Conservation (phyloP, 92 coral and sea anemone species). For the Bergia sp. region DNA sequence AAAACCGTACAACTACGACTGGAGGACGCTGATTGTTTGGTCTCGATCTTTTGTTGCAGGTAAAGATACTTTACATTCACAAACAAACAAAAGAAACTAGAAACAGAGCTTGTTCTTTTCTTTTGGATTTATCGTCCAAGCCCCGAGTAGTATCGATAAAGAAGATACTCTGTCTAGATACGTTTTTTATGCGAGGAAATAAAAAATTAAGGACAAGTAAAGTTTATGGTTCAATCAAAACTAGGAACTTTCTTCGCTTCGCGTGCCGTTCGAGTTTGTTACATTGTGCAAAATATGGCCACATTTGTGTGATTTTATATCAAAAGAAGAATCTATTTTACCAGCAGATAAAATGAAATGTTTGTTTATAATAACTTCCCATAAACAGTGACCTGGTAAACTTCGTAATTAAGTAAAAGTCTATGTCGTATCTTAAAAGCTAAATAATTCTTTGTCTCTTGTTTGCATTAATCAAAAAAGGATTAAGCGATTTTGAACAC, state of each 20-base stretch:
- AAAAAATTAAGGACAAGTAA: too few relatives aligned
- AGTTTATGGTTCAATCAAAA: background rate
- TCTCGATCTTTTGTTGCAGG: constrained; percentile 37
- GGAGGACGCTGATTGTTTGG: background rate
- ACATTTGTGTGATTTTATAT: background rate
- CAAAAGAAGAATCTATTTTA: background rate
- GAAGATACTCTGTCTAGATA: background rate
- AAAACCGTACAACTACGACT: background rate
- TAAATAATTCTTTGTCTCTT: too few relatives aligned
- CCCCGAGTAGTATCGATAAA: background rate
- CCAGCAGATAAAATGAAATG: background rate
- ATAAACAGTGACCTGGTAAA: background rate
- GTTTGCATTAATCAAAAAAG: too few relatives aligned
- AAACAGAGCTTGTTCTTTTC: background rate
- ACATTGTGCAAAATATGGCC: background rate
- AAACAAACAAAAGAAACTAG: background rate
- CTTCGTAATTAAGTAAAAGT: too few relatives aligned
- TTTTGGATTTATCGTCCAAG: background rate
- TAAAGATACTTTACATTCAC: constrained; percentile 1
- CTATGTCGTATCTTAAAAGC: too few relatives aligned
- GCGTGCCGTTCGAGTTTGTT: background rate
- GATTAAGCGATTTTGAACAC: too few relatives aligned
- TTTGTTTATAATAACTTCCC: background rate
- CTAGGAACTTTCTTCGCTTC: background rate
- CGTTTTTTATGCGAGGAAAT: background rate